Evolutionary conservation across 2,113 vertebrate species (phyloP).

Genomic region (Podarcis cretensis): DNA sequence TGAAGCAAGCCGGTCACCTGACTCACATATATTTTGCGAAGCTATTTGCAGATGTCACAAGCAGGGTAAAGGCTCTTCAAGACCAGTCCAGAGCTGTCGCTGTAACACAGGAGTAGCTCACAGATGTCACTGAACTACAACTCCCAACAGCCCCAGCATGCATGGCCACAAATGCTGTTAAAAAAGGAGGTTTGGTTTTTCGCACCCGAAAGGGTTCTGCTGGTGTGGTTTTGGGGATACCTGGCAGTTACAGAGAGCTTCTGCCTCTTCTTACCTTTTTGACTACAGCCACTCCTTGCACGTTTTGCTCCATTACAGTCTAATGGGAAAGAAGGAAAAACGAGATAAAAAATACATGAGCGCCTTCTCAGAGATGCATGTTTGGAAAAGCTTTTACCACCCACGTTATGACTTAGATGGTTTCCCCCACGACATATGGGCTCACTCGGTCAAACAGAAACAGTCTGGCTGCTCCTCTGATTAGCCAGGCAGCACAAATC

Average conservation of each 20-base stretch:
- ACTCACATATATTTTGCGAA: background rate
- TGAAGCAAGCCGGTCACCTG: background rate
- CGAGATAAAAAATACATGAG: slow-evolving; percentile 41
- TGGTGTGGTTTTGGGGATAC: no score
- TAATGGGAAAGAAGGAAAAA: slow-evolving; percentile 41
- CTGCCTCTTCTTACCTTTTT: background rate
- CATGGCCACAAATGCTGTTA: no score
- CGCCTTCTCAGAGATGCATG: slow-evolving; percentile 21
- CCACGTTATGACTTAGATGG: background rate
- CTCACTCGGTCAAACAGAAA: slow-evolving; percentile 37
- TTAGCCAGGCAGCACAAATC: slow-evolving; percentile 32
- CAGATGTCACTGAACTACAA: no score
- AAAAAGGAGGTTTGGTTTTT: no score
- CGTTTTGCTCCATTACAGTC: slow-evolving; percentile 45
- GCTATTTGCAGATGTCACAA: background rate
- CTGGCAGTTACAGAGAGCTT: background rate
- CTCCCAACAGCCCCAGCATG: no score
- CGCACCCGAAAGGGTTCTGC: no score
- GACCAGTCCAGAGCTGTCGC: background rate
- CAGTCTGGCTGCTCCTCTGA: background rate
- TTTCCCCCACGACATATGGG: background rate
- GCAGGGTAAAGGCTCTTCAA: background rate
- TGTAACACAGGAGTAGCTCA: no score
- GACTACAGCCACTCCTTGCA: background rate
- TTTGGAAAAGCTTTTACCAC: background rate